Evolutionary conservation across 2,888 invertebrate species (phyloP).

Genomic region (Tipula unca): DNA sequence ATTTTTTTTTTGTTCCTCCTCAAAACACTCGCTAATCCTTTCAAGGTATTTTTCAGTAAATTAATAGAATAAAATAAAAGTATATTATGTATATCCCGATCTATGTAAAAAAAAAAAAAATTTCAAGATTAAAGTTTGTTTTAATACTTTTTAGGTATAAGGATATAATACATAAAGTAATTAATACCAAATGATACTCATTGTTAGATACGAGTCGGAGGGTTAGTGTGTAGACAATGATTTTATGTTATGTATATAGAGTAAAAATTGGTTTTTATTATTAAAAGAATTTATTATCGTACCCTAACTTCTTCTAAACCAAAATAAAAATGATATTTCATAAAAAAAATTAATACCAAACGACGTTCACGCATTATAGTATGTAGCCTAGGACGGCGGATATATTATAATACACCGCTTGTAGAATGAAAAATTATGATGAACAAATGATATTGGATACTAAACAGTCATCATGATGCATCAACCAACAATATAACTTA

Average conservation of each 20-base stretch:
- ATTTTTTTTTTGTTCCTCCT: not conserved
- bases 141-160: constrained; percentile 14
- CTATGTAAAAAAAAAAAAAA: not conserved
- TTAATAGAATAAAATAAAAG: not conserved
- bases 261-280: not conserved
- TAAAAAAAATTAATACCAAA: constrained; percentile 14
- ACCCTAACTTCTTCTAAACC: not conserved
- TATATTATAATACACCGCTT: too few species aligned
- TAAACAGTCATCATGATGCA: not conserved
- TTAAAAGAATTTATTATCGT: not conserved
- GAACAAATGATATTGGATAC: not conserved
- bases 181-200: constrained; percentile 14
- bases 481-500: not conserved
- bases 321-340: not conserved
- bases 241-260: too few species aligned
- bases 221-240: not conserved
- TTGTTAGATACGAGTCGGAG: not conserved
- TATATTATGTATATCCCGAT: too few species aligned
- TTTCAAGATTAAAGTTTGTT: not conserved
- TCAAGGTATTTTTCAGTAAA: constrained; percentile 14
- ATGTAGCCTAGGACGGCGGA: too few species aligned
- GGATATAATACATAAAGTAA: not conserved
- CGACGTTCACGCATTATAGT: constrained; percentile 1
- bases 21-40: not conserved
- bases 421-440: not conserved